A percentile compares a stretch with the other conserved stretches of the same genome.
These are phyloP conservation scores for Diabrotica undecimpunctata DNA, from an alignment of 1,140 invertebrate genomes.

Conservation along the genomic window DNA sequence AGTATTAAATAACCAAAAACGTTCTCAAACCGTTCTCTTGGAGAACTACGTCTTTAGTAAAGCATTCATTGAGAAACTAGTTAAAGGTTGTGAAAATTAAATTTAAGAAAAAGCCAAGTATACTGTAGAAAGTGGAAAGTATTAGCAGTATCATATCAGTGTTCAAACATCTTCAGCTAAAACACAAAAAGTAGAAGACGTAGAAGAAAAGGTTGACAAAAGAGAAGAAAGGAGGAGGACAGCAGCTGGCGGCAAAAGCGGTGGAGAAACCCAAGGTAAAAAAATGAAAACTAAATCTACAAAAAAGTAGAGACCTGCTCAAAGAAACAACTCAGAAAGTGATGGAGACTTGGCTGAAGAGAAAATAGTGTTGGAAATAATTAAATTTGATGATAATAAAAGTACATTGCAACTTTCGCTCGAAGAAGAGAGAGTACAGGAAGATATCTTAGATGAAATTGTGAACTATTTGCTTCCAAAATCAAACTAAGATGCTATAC, in stretches of 20 bases:
- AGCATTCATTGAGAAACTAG: constrained; percentile 67
- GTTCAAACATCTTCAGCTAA: constrained; percentile 52
- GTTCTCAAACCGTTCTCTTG: constrained; percentile 52
- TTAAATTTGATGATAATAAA: constrained; percentile 67
- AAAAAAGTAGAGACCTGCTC: constrained; percentile 64
- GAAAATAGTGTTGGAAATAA: constrained; percentile 58
- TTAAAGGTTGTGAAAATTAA: constrained; percentile 63
- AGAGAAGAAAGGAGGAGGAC: constrained; percentile 87
- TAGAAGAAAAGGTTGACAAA: constrained; percentile 65
- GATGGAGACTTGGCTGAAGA: constrained; percentile 54
- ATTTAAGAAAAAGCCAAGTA: constrained; percentile 71
- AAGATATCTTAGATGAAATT: constrained; percentile 57
- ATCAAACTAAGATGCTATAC: constrained; percentile 54
- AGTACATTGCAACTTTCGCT: constrained; percentile 58
- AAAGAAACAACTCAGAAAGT: constrained; percentile 55
- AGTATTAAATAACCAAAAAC: constrained; percentile 55
- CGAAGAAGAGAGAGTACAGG: constrained; percentile 62
- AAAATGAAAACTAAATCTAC: constrained; percentile 94
- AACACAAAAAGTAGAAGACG: constrained; percentile 47
- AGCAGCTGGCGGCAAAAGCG: constrained; percentile 77
- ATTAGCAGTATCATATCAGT: constrained; percentile 60
- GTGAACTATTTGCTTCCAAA: constrained; percentile 59
- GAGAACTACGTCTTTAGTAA: constrained; percentile 57
- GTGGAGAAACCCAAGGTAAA: constrained; percentile 86
- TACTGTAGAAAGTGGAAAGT: constrained; percentile 62